Evolutionary conservation across 2,797 vertebrate species (phyloP).

Genomic region (Denticeps clupeoides): DNA sequence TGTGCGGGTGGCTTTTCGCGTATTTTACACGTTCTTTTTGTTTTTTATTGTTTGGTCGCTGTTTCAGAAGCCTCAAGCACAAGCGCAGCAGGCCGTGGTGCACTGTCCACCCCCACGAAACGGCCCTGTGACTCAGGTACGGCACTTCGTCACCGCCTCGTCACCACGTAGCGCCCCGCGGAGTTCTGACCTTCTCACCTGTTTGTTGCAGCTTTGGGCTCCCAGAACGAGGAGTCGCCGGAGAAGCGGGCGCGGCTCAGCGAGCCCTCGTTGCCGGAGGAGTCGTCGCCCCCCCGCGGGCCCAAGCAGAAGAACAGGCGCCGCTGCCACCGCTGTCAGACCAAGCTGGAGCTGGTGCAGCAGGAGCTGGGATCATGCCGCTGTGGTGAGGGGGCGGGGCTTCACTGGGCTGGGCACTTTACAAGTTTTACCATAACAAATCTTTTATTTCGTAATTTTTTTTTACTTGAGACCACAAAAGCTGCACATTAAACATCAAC

Average conservation of each 20-base stretch:
- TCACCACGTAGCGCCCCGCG: background rate
- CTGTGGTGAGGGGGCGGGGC: conserved; percentile 91
- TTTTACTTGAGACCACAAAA: too few species aligned
- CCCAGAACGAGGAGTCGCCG: conserved; percentile 80
- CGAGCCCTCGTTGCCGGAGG: conserved; percentile 63
- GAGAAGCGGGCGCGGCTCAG: conserved; percentile 79
- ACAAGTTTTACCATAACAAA: too few species aligned
- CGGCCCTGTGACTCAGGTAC: conserved; percentile 89
- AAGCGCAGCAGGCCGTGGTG: conserved; percentile 80
- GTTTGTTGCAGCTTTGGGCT: conserved; percentile 70
- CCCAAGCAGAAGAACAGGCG: conserved; percentile 92
- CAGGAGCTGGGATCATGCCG: conserved; percentile 96
- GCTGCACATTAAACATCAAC: too few species aligned
- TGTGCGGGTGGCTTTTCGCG: background rate
- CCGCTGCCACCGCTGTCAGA: conserved; percentile 97
- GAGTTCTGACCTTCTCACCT: background rate
- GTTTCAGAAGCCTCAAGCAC: conserved; percentile 79
- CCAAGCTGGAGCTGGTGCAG: conserved; percentile 97
- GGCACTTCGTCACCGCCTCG: background rate
- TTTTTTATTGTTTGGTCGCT: background rate
- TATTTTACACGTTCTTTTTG: background rate
- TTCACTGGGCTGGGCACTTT: too few species aligned
- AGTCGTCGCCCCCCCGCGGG: conserved; percentile 58
- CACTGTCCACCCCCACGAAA: conserved; percentile 86
- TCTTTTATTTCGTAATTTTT: too few species aligned